phyloP scores from a whole-genome alignment of 2,113 vertebrate species.

The Anser brachyrhynchus region DNA sequence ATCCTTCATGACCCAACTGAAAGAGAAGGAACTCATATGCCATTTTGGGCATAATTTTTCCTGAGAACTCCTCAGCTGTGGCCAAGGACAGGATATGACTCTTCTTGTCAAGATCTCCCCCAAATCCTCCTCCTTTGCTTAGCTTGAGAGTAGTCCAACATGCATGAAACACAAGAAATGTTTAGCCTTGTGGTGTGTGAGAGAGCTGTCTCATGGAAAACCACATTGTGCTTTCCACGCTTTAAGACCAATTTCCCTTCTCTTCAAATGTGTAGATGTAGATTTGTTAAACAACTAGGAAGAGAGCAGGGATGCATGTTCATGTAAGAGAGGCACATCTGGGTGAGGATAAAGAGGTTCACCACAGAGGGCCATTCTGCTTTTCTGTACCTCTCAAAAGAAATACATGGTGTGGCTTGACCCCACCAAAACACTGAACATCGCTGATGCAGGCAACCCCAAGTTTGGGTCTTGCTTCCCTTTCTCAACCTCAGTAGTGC shows the following conservation, averaged over 20 bases:
- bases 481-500: background rate
- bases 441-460: background rate
- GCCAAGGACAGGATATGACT: background rate
- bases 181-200: accelerated
- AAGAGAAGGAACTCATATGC: background rate
- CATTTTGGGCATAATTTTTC: background rate
- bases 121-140: background rate
- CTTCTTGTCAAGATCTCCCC: background rate
- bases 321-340: background rate
- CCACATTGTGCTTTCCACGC: accelerated
- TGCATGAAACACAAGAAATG: accelerated
- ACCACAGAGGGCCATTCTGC: background rate
- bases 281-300: background rate
- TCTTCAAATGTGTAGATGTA: background rate
- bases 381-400: background rate
- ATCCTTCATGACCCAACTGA: background rate
- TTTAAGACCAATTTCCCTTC: background rate
- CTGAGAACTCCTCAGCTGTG: background rate
- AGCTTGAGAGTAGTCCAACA: background rate
- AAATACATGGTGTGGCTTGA: background rate
- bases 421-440: background rate
- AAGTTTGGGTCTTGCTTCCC: background rate
- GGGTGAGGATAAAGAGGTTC: background rate
- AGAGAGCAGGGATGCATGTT: background rate
- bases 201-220: background rate